phyloP scores from a whole-genome alignment of 2,888 invertebrate genomes.

The Hyposoter didymator region DNA sequence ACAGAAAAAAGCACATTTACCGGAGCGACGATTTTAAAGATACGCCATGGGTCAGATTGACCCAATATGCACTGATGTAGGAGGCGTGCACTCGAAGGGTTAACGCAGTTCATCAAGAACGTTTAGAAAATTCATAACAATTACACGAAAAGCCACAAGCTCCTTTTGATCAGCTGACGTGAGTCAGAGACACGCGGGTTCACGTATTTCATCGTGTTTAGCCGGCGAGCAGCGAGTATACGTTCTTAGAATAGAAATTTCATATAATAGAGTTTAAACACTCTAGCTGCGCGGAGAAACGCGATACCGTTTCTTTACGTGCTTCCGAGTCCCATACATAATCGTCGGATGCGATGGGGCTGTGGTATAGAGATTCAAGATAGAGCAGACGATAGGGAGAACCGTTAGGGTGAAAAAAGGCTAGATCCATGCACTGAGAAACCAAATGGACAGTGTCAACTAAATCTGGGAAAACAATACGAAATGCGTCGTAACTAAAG shows the following conservation, averaged over 20 bases:
- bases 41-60: too few species aligned
- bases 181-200: constrained; percentile 15
- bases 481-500: too few species aligned
- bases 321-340: constrained; percentile 65
- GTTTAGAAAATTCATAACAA: background rate
- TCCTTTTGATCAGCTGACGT: constrained; percentile 3
- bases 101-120: too few species aligned
- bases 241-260: constrained; percentile 72
- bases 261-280: constrained; percentile 69
- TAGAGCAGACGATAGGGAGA: constrained; percentile 62
- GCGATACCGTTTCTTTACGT: constrained; percentile 27
- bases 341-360: constrained; percentile 75
- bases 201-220: constrained; percentile 52
- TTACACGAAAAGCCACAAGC: constrained; percentile 12
- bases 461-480: too few species aligned
- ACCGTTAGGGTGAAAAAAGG: constrained; percentile 65
- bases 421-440: constrained; percentile 24
- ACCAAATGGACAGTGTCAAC: too few species aligned
- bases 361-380: constrained; percentile 73
- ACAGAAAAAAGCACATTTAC: too few species aligned
- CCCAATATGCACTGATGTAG: too few species aligned
- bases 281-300: constrained; percentile 42
- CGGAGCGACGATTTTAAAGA: too few species aligned
- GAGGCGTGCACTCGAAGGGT: too few species aligned
- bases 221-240: constrained; percentile 1